Evolutionary conservation across 2,888 invertebrate species (phyloP), one percentile per base, ranked within the genome.

Genomic region (Argyresthia albistria): DNA sequence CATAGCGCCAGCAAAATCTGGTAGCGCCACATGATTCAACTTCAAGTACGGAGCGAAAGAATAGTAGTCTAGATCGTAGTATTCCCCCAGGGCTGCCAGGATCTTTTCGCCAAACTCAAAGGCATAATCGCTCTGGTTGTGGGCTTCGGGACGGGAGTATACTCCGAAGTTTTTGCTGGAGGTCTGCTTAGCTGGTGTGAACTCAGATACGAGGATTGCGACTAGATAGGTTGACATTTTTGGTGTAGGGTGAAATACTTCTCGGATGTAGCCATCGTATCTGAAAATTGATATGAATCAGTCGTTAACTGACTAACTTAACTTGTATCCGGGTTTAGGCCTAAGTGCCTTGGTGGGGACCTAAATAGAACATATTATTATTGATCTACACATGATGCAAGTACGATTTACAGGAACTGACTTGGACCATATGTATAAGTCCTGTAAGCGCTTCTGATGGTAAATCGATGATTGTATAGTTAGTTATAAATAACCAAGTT

Each of bases 1-100:
- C 95, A 95, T 95, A 56, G 95, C 95, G 53, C 93, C 93, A 60
- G 92, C 91, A 35, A 95, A 94, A 67, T 95, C 93, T 2, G 95
- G 93, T 56, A 95, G 90, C 1, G 94, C 92, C 8, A 94, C 92
- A 60, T 94, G 91, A 58, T 95, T 94, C 68, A 92, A 87, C 60
- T 88, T 88, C 4, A 87, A 56, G 37, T 78, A 62, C 0, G 59
- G 25, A n/a, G 88, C 78, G 63, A 91, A 89, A 1, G 69, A 59
- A 50, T 88, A 72, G 58, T 84, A 89, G 9, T 78, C 55, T 46
- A 86, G 59, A 1, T 55, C 89, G 60, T 94, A 89, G 69, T 91
- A 90, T 46, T 86, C 60, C 60, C 80, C 89, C 89, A 93, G 84
- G 39, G 73, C 73, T 50, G 55, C 68, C 39, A 90, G 73, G 58